A percentile compares a stretch with the other conserved stretches of the same genome.
Conservation (phyloP, 2,888 invertebrate species). For the Anodontia alba region DNA sequence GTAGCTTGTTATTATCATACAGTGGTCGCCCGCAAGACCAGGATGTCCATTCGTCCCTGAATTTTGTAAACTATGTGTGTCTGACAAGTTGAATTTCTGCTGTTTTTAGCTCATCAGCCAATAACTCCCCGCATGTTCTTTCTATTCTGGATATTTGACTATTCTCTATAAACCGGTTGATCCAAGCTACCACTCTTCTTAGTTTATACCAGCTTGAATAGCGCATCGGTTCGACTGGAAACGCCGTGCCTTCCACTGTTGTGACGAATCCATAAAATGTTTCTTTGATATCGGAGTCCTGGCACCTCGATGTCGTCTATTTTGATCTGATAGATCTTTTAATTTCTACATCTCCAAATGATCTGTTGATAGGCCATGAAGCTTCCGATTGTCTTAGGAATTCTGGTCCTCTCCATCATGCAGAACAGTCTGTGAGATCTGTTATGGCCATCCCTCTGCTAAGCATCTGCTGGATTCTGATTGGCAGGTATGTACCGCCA, state of each 20-base stretch:
- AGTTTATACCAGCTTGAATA: neutral
- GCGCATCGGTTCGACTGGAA: neutral
- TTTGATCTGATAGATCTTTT: neutral
- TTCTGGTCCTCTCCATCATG: constrained; percentile 21
- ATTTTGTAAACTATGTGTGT: neutral
- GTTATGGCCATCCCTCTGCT: neutral
- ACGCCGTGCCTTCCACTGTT: neutral
- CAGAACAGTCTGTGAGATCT: neutral
- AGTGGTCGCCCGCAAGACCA: too few species aligned
- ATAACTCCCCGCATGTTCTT: neutral
- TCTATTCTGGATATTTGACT: neutral
- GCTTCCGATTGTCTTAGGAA: neutral
- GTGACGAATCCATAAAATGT: neutral
- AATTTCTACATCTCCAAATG: neutral
- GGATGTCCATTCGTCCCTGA: neutral
- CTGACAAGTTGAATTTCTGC: constrained; percentile 21
- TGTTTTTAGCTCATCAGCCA: constrained; percentile 2
- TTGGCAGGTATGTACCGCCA: constrained; percentile 12
- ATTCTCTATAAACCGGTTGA: constrained; percentile 2
- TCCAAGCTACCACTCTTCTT: neutral
- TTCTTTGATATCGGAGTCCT: neutral
- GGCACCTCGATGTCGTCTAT: neutral
- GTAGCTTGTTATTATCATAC: constrained; percentile 20
- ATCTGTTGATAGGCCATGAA: constrained; percentile 13
- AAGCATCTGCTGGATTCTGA: neutral